Base-by-base conservation (phyloP, 1,140 invertebrate species). In the Drosophila truncata region DNA sequence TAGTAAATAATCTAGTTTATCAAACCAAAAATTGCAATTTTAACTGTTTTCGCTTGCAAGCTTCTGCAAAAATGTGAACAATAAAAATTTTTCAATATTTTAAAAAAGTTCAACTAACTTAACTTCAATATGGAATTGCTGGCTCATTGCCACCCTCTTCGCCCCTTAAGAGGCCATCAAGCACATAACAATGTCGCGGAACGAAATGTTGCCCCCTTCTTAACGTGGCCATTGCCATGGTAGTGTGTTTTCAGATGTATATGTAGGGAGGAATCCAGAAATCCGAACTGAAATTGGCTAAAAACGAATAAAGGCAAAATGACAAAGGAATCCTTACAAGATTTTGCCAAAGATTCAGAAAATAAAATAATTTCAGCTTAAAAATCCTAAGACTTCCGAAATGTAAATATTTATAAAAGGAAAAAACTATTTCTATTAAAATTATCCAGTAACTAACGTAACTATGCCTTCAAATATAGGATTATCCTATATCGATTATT, bases 301-400 rank as follows among this genome's bases (percentile, higher is more conserved):
- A 76, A 77, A 67, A 77, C 65, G 81, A 85, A 71, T 59, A 63
- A 46, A 52, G 54, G 23, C 52, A n/a, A 82, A 71, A 57, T 70
- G 67, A 74, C 73, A 80, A 73, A 82, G 44, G 60, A 86, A 82
- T 77, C n/a, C n/a, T n/a, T n/a, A 52, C 58, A 67, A 59, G 74
- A 69, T 44, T 75, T 55, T 58, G 54, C 47, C 41, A 58, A 66
- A 49, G 33, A 31, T 39, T 31, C 13, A 16, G 33, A 27, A 54
- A 62, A 41, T 37, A 25, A 52, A 47, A 42, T 35, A 33, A n/a
- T n/a, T n/a, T 16, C 6, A 33, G 4, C 16, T 35, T 1, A 23
- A 23, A 23, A 13, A 54, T 1, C 1, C 1, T 0, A 35, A 35
- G 13, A 20, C 11, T 4, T 47, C 9, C n/a, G 0, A 47, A n/a